A percentile compares a stretch with the other conserved stretches of the same genome.
These are phyloP conservation scores for Idaea biselata DNA, from an alignment of 2,888 invertebrate genomes.

Conservation along the genomic window DNA sequence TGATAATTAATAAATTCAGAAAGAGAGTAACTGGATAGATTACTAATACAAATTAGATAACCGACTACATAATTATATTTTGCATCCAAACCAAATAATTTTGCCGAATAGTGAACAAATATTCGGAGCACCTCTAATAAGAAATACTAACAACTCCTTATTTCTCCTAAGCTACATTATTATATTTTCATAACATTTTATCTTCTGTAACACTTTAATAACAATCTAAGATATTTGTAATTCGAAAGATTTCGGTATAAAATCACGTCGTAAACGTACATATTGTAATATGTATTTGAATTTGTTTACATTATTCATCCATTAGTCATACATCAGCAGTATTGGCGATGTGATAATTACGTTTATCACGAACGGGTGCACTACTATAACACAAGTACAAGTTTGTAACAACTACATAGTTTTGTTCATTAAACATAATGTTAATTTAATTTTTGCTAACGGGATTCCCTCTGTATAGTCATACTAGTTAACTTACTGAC, in stretches of 20 bases:
- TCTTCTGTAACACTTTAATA: not conserved
- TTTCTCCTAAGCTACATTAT: not conserved
- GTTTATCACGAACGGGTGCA: not conserved
- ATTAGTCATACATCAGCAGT: not conserved
- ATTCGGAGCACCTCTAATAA: too few relatives aligned
- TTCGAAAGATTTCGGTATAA: not conserved
- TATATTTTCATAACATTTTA: slow-evolving; percentile 2
- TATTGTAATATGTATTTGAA: not conserved
- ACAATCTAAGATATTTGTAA: not conserved
- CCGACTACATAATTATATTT: too few relatives aligned
- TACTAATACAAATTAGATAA: too few relatives aligned
- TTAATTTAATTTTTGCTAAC: not conserved
- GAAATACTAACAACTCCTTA: not conserved
- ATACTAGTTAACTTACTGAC: too few relatives aligned
- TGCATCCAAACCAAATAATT: too few relatives aligned
- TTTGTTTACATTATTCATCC: not conserved
- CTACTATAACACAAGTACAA: not conserved
- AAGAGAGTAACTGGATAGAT: too few relatives aligned
- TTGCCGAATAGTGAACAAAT: too few relatives aligned
- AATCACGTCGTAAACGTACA: not conserved
- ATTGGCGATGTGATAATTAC: not conserved
- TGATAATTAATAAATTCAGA: too few relatives aligned
- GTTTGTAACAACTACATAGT: not conserved
- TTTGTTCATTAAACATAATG: not conserved
- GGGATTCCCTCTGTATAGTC: too few relatives aligned